These are phyloP conservation scores for Scytalopus superciliaris DNA, from an alignment of 2,113 vertebrate genomes.

Conservation along the genomic window DNA sequence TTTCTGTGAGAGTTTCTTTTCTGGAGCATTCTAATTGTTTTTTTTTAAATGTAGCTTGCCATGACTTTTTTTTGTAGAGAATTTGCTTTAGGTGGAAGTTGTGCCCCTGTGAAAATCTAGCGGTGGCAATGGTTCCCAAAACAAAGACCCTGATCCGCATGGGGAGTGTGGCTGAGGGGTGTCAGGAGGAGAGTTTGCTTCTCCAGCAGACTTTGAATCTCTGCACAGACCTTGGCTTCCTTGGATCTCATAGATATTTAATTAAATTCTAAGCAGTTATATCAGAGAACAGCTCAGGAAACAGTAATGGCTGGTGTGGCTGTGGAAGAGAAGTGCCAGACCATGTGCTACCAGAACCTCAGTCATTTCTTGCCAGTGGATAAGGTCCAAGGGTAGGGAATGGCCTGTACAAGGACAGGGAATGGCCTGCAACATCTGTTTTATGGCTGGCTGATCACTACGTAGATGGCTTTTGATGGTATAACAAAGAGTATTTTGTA, in stretches of 20 bases:
- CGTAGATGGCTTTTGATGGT: background rate
- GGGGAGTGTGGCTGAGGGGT: rapidly evolving
- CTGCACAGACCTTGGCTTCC: background rate
- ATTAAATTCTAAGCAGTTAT: background rate
- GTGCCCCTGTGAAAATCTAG: background rate
- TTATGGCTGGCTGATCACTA: background rate
- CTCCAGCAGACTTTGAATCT: background rate
- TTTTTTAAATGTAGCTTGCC: background rate
- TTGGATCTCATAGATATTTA: background rate
- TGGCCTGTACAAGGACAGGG: background rate
- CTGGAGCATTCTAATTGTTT: background rate
- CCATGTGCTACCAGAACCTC: background rate
- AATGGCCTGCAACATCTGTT: background rate
- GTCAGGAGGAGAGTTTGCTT: background rate
- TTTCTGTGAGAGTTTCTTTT: background rate
- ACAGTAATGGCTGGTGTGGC: background rate
- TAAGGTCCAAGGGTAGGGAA: background rate
- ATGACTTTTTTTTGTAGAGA: background rate
- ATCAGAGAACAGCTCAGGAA: background rate
- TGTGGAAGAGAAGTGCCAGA: background rate
- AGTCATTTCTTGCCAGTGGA: background rate
- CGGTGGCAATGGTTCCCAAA: background rate
- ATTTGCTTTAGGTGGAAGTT: background rate
- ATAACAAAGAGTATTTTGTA: background rate
- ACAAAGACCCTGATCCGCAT: rapidly evolving